Conservation (phyloP, 30 jellyfish, hydroid and myxozoan species). For the Hydra vulgaris region DNA sequence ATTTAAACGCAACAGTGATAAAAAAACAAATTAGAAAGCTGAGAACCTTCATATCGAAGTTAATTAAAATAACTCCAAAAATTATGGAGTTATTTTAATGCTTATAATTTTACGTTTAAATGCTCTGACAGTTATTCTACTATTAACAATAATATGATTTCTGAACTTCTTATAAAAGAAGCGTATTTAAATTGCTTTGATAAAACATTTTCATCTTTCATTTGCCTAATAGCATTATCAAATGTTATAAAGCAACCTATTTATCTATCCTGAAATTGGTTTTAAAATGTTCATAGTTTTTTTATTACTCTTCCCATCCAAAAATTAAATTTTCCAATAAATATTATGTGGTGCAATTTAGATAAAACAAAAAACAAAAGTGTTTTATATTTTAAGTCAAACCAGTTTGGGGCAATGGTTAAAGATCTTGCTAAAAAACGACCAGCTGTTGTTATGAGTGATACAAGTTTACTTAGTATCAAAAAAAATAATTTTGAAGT, state of each 20-base stretch:
- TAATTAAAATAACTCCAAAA: no score
- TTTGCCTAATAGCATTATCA: background rate
- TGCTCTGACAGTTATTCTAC: no score
- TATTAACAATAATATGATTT: no score
- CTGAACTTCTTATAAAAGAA: background rate
- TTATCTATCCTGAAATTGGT: background rate
- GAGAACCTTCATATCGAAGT: no score
- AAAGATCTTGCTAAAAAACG: background rate
- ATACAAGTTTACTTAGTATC: background rate
- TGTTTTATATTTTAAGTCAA: background rate
- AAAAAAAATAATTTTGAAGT: background rate
- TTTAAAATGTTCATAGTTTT: background rate
- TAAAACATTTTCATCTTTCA: background rate
- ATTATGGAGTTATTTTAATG: no score
- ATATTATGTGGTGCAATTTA: background rate
- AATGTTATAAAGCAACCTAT: background rate
- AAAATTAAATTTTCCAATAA: background rate
- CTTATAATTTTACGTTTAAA: no score
- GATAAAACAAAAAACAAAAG: background rate
- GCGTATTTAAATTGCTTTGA: conserved; percentile 12
- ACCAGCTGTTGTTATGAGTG: background rate
- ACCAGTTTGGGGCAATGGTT: background rate
- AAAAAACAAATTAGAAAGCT: no score
- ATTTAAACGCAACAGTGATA: no score
- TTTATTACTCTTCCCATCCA: background rate